A percentile compares a stretch with the other conserved stretches of the same genome.
phyloP scores from a whole-genome alignment of 2,113 vertebrate genomes.

The Takifugu flavidus region DNA sequence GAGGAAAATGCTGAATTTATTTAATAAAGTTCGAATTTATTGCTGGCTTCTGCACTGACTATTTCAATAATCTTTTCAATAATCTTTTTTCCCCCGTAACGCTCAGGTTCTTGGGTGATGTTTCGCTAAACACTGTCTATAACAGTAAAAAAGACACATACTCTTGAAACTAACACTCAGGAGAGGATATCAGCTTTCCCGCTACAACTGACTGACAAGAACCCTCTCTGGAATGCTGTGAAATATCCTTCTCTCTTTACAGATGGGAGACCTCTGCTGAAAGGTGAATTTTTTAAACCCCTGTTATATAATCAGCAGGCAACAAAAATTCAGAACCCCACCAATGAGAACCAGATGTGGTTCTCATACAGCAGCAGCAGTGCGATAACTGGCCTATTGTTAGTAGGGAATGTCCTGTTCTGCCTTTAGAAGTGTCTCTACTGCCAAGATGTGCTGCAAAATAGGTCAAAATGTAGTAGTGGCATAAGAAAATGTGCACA shows the following conservation, averaged over 20 bases:
- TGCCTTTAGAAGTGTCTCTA: conserved; percentile 8
- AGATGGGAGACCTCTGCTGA: conserved; percentile 38
- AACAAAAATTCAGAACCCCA: conserved; percentile 26
- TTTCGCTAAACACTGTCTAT: not conserved
- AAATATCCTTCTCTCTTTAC: conserved; percentile 21
- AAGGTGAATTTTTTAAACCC: conserved; percentile 54
- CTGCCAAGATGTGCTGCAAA: conserved; percentile 7
- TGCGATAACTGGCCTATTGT: conserved; percentile 59
- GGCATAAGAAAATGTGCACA: conserved; percentile 4
- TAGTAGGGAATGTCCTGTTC: conserved; percentile 46
- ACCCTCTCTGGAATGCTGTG: conserved; percentile 31
- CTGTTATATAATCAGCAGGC: conserved; percentile 50
- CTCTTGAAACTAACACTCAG: conserved; percentile 9
- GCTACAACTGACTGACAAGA: conserved; percentile 7
- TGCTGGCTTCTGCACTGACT: conserved; percentile 1
- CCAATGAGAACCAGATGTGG: conserved; percentile 68
- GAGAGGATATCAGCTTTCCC: conserved; percentile 14
- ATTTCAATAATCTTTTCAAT: conserved; percentile 8
- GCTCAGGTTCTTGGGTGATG: conserved; percentile 4
- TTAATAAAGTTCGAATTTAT: conserved; percentile 36
- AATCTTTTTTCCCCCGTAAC: conserved; percentile 7
- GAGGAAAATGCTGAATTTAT: conserved; percentile 36
- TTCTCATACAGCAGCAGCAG: conserved; percentile 37
- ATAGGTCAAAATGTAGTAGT: not conserved
- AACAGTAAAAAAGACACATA: conserved; percentile 5